Evolutionary conservation across 2,888 invertebrate species (phyloP), one percentile per base, ranked within the genome.

Genomic region (Tortricodes alternella): DNA sequence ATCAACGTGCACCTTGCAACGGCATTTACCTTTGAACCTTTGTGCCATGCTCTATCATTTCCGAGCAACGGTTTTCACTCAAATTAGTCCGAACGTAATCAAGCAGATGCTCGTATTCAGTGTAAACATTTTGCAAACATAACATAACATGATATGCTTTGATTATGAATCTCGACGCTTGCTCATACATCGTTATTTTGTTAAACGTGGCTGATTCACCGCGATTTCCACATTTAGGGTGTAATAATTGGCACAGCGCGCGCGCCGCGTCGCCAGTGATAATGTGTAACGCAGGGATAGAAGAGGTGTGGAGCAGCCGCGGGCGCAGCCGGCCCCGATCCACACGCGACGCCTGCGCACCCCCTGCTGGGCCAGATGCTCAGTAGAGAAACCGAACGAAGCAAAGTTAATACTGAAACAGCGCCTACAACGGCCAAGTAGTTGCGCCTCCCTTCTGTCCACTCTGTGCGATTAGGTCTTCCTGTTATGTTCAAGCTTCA

Each of bases 301-400:
- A 83, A 78, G 89, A 76, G 80, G 63, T 56, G 78, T 71, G 38
- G 88, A 84, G 85, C 88, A 82, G 80, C 85, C 85, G 64, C 80
- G 85, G 2, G 75, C 78, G 70, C 83, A 85, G 80, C 83, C 83
- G 63, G 70, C 83, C 46, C 92, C 93, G 68, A 91, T 93, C 65
- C 94, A 93, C 92, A 93, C 92, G 90, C 93, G 95, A 85, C 94
- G 94, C 75, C 94, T 95, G 84, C 94, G 95, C 89, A 94, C 95
- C 79, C 95, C 95, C 78, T 94, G 95, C 88, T 95, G 95, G 95
- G 94, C 95, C 89, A 93, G 94, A 92, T 94, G 94, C 90, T 92
- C 92, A 85, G 91, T 92, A 85, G 90, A 92, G 89, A 92, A 92
- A 92, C 91, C 92, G 84, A 92, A 91, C 85, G 92, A 92, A 92